Evolutionary conservation across 2,797 vertebrate genomes (phyloP).

Genomic region (Pristis pectinata): DNA sequence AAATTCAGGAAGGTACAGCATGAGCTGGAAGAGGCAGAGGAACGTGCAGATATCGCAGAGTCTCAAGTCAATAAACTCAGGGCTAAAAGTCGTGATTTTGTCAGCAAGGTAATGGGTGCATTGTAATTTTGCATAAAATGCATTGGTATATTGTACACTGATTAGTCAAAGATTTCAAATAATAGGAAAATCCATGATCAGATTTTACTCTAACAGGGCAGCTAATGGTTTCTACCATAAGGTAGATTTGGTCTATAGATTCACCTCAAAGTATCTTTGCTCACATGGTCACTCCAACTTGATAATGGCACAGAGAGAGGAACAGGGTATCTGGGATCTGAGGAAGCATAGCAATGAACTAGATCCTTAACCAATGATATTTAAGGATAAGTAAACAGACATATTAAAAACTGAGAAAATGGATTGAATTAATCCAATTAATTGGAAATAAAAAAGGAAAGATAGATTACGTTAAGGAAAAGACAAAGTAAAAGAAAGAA

Average conservation of each 20-base stretch:
- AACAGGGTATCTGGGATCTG: not conserved
- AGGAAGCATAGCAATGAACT: not conserved
- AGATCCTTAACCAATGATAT: not conserved
- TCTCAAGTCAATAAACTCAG: constrained; percentile 65
- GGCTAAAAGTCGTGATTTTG: constrained; percentile 58
- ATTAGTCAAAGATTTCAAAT: not conserved
- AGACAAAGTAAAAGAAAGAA: not conserved
- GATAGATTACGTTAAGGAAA: not conserved
- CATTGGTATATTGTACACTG: not conserved
- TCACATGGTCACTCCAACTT: not conserved
- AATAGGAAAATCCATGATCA: not conserved
- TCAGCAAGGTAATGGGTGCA: constrained; percentile 39
- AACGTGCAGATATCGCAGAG: constrained; percentile 62
- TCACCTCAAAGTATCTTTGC: not conserved
- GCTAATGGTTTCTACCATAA: not conserved
- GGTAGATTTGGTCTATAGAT: not conserved
- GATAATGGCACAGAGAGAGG: not conserved
- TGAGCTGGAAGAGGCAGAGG: constrained; percentile 63
- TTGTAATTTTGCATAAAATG: not conserved
- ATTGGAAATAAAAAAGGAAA: not conserved
- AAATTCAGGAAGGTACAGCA: constrained; percentile 67
- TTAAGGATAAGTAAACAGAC: not conserved
- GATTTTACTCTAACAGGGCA: not conserved
- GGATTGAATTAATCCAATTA: not conserved
- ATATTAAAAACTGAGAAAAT: not conserved